Base-by-base conservation (phyloP, 2,888 invertebrate species). In the Caenorhabditis sp. region DNA sequence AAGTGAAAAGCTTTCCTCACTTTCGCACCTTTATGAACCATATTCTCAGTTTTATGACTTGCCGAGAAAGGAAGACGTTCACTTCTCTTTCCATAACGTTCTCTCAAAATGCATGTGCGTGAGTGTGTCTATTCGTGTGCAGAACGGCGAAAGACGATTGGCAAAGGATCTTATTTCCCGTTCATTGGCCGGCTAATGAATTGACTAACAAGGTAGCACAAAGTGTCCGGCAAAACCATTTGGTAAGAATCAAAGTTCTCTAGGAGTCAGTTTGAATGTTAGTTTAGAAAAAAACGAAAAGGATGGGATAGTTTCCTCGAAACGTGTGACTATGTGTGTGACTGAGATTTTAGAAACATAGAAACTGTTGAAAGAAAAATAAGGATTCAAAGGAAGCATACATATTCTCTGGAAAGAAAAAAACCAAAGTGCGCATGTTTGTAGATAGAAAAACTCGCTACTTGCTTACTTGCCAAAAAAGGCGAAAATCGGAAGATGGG, bases 1-100 rank as follows among this genome's bases (percentile, higher is more conserved):
- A 26, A 24, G 26, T 18, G 32, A 62, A 32, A 24, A 24, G 44
- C 24, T 35, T 4, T 13, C 32, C 47, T 20, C 56, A 64, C 64
- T 58, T 67, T 74, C 74, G 60, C 74, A 67, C 74, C 65, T 65
- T 58, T 28, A 51, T 74, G 65, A 65, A 67, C 65, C 65, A 37
- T 72, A 64, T 72, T 55, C 37, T 58, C 64, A 26, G 64, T 37
- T 74, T 67, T 72, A 72, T 64, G 72, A 55, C n/a, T n/a, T n/a
- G n/a, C 53, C 28, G 40, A 40, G 13, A 13, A 13, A 40, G 13
- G 37, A 56, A 32, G 64, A 56, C 58, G 65, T 74, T 74, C 51
- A 18, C 9, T 40, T 35, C 15, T 56, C 26, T 32, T 9, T 35
- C 40, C 20, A 13, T 47, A 11, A n/a, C 24, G 53, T 24, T 40